A percentile compares a stretch with the other conserved stretches of the same genome.
Evolutionary conservation across 2,113 vertebrate species (phyloP).

Genomic region (Dasyurus viverrinus): DNA sequence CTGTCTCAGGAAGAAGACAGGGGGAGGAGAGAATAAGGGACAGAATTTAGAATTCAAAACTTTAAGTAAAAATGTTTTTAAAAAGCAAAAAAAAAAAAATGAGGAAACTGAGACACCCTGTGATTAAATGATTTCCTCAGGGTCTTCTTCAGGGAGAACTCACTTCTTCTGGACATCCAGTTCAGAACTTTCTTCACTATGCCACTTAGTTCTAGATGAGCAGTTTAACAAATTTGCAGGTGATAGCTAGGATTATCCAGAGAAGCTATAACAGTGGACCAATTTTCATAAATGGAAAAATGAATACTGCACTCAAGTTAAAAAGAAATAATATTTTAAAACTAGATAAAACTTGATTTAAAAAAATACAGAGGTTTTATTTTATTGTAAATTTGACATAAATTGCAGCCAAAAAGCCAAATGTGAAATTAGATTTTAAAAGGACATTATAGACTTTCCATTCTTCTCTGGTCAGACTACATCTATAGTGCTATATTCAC

Average conservation of each 20-base stretch:
- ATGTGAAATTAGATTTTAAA: background rate
- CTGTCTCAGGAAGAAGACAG: too few relatives aligned
- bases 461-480: background rate
- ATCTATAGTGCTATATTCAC: background rate
- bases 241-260: background rate
- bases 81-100: background rate
- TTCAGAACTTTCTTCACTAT: background rate
- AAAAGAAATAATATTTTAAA: background rate
- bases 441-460: background rate
- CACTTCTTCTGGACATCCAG: background rate
- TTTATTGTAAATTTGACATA: background rate
- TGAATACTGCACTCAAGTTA: background rate
- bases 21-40: too few relatives aligned
- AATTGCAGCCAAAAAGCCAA: background rate
- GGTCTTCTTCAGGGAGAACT: background rate
- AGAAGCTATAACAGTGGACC: background rate
- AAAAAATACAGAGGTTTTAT: background rate
- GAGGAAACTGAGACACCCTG: background rate
- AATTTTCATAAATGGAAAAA: background rate
- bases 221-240: background rate
- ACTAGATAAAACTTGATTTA: background rate
- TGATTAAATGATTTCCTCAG: background rate
- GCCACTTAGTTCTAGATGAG: background rate
- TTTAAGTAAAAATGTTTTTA: too few relatives aligned
- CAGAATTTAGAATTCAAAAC: too few relatives aligned